Percentiles rank a stretch among this genome's conserved stretches.
Conservation (phyloP, 2,113 vertebrate genomes). For the Solea solea region DNA sequence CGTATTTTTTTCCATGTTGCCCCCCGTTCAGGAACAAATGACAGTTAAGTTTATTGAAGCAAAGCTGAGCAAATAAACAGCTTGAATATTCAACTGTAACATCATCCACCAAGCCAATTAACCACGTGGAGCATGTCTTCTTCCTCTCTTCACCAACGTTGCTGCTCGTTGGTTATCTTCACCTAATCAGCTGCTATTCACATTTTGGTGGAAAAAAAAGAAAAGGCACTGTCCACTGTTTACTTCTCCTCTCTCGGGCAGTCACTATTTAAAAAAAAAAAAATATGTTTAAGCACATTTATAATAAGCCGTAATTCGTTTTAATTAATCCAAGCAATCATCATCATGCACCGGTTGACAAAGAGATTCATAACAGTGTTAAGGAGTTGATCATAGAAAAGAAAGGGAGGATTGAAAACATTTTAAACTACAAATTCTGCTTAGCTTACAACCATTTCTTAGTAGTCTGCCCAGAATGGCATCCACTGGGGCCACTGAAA, state of each 20-base stretch:
- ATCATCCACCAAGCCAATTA: constrained; percentile 27
- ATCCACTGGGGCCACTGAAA: background rate
- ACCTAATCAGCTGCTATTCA: constrained; percentile 12
- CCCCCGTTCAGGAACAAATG: constrained; percentile 40
- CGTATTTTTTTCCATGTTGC: constrained; percentile 37
- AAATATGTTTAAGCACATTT: constrained; percentile 16
- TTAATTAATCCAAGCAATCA: constrained; percentile 32
- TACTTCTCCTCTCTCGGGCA: constrained; percentile 34
- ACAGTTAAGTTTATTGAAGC: constrained; percentile 39
- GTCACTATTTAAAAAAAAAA: constrained; percentile 62
- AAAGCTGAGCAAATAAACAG: constrained; percentile 60
- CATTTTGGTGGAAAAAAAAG: constrained; percentile 3
- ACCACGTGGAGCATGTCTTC: constrained; percentile 9
- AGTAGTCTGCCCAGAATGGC: background rate
- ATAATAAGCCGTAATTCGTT: constrained; percentile 55
- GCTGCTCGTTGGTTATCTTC: constrained; percentile 19
- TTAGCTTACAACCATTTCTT: background rate
- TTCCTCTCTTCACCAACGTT: constrained; percentile 27
- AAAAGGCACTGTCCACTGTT: constrained; percentile 27
- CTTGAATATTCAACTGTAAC: constrained; percentile 13
- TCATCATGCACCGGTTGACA: constrained; percentile 6
- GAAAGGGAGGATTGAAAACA: background rate
- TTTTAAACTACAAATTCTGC: background rate
- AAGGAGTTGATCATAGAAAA: background rate
- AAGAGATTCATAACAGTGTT: constrained; percentile 4